These are phyloP conservation scores for Patella vulgata DNA, from an alignment of 1,140 invertebrate species.

Conservation along the genomic window DNA sequence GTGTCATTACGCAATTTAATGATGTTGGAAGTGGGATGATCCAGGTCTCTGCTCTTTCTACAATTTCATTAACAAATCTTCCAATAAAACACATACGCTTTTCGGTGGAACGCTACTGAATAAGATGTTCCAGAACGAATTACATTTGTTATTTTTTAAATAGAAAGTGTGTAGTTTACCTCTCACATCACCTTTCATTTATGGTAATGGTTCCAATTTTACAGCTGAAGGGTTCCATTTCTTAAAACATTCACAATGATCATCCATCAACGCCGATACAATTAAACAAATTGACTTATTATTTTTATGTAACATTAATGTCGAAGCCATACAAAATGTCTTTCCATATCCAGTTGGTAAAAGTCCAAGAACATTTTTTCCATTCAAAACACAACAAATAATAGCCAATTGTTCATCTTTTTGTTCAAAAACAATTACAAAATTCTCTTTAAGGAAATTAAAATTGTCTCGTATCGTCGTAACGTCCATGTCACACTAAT, in stretches of 20 bases:
- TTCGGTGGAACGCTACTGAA: too few species aligned
- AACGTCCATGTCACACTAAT: too few species aligned
- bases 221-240: conserved; percentile 6
- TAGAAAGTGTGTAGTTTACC: too few species aligned
- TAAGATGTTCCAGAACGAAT: too few species aligned
- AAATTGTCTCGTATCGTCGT: too few species aligned
- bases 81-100: too few species aligned
- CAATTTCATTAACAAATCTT: too few species aligned
- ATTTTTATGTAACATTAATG: neutral
- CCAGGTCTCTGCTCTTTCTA: too few species aligned
- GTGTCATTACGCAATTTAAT: too few species aligned
- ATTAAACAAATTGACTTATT: neutral
- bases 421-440: neutral
- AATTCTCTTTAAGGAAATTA: neutral
- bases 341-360: neutral
- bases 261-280: conserved; percentile 12
- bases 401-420: neutral
- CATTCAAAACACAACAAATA: neutral
- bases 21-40: too few species aligned
- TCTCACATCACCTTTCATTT: conserved; percentile 3
- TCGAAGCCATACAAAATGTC: neutral
- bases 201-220: neutral
- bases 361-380: neutral
- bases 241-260: neutral
- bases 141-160: too few species aligned